Base-by-base conservation (phyloP, 2,888 invertebrate genomes). In the Spialia ferax region DNA sequence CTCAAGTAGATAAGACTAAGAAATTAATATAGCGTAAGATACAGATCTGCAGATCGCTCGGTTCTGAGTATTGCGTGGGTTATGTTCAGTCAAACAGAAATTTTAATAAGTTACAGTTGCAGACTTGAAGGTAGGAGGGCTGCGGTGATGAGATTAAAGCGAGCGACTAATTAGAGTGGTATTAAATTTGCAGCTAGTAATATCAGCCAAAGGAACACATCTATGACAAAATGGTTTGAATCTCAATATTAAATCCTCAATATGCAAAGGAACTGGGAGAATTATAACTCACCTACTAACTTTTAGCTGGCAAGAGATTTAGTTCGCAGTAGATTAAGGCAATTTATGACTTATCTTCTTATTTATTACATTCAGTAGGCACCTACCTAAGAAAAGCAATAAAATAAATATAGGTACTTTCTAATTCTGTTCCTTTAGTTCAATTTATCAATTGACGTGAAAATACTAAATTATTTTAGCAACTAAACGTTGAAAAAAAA, bases 61-160 rank as follows among this genome's bases (percentile, higher is more conserved):
- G 15, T 45, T 13, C 13, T 22, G 22, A 23, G 20, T 22, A 50
- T 50, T 50, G 22, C 50, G 32, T 29, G 55, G 45, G 22, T 42
- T 64, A 64, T 35, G 56, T 22, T 56, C 18, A 64, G 35, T 50
- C 38, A 32, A 38, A 52, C 18, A 59, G 65, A 64, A 64, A 64
- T 52, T 65, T 59, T 59, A 65, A 65, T 65, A 57, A 57, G 50
- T 65, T 59, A 52, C 38, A 57, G 50, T 38, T 59, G 57, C 23
- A 65, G 35, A 65, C 50, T 59, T 50, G 15, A 23, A 65, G 65
- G 52, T 52, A 57, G 18, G 57, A 64, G 48, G 3, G 32, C 48
- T 23, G 48, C 18, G 26, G 59, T 26, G 15, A 38, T 65, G 59
- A 57, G 57, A 57, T 65, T 65, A 65, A 48, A 59, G 50, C 15